Percentiles rank a stretch among this genome's conserved stretches.
Evolutionary conservation across 1,140 invertebrate species (phyloP).

Genomic region (Eriosoma lanigerum): DNA sequence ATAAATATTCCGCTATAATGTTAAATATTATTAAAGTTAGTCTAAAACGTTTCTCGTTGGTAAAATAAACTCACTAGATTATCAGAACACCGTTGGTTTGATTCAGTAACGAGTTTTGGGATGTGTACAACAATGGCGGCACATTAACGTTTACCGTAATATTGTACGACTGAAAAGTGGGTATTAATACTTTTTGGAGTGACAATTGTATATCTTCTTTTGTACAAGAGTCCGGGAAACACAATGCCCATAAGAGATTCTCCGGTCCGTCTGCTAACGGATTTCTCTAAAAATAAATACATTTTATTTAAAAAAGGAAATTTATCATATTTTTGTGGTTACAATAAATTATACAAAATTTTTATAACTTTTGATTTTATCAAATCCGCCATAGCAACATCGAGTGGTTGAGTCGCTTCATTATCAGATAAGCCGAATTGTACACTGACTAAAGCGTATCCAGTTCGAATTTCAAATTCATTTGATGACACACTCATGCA

Average conservation of each 20-base stretch:
- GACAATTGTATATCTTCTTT: background rate
- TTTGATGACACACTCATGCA: constrained; percentile 1
- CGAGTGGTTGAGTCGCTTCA: background rate
- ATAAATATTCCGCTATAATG: background rate
- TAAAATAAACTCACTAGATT: background rate
- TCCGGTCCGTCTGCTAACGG: background rate
- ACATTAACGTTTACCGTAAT: background rate
- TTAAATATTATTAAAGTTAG: too few relatives aligned
- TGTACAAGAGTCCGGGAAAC: constrained; percentile 25
- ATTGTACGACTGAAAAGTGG: background rate
- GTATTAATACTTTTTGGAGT: background rate
- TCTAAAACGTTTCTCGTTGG: too few relatives aligned
- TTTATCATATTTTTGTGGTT: background rate
- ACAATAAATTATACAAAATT: background rate
- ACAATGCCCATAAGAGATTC: background rate
- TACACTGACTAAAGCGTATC: background rate
- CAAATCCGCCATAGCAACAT: background rate
- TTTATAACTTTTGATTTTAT: background rate
- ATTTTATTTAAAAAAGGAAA: background rate
- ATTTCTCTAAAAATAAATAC: background rate
- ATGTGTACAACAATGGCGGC: background rate
- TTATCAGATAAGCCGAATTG: background rate
- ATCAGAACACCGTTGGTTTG: background rate
- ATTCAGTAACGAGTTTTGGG: background rate
- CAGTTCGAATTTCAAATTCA: background rate